Percentiles rank a stretch among this genome's conserved stretches.
Evolutionary conservation across 2,888 invertebrate species (phyloP).

Genomic region (Hirtodrosophila confusa): DNA sequence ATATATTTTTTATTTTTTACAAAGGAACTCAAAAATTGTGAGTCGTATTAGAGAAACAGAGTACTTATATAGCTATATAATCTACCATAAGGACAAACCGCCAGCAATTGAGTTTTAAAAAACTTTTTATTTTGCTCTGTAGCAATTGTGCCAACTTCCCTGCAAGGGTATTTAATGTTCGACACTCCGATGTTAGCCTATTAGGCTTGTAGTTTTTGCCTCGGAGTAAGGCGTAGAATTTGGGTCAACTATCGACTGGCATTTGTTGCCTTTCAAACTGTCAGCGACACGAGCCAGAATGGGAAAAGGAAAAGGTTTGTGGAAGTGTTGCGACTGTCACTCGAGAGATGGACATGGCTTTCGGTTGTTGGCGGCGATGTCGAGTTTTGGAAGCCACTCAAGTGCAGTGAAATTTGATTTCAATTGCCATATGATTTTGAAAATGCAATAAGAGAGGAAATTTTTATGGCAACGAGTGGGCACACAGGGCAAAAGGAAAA

Average conservation of each 20-base stretch:
- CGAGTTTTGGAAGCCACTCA: conserved; percentile 41
- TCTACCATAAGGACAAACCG: too few relatives aligned
- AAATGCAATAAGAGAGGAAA: conserved; percentile 25
- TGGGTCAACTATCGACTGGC: conserved; percentile 76
- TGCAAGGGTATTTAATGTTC: too few relatives aligned
- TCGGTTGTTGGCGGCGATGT: conserved; percentile 4
- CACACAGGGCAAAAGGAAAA: conserved; percentile 1
- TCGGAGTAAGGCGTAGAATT: conserved; percentile 35
- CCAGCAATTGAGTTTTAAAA: too few relatives aligned
- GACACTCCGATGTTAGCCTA: too few relatives aligned
- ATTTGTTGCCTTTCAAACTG: conserved; percentile 62
- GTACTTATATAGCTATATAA: too few relatives aligned
- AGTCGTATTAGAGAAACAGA: too few relatives aligned
- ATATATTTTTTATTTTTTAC: too few relatives aligned
- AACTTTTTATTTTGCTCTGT: too few relatives aligned
- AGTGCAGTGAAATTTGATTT: conserved; percentile 72
- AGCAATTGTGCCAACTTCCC: too few relatives aligned
- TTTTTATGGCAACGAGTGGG: conserved; percentile 3
- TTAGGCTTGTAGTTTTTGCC: background rate
- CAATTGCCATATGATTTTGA: conserved; percentile 63
- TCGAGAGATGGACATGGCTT: conserved; percentile 48
- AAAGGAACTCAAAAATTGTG: too few relatives aligned
- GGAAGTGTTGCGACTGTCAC: conserved; percentile 58
- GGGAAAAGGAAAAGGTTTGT: conserved; percentile 19
- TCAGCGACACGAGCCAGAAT: conserved; percentile 43